A percentile compares a stretch with the other conserved stretches of the same genome.
These are phyloP conservation scores for Cataglyphis cursor DNA, from an alignment of 2,888 invertebrate species.

Conservation along the genomic window DNA sequence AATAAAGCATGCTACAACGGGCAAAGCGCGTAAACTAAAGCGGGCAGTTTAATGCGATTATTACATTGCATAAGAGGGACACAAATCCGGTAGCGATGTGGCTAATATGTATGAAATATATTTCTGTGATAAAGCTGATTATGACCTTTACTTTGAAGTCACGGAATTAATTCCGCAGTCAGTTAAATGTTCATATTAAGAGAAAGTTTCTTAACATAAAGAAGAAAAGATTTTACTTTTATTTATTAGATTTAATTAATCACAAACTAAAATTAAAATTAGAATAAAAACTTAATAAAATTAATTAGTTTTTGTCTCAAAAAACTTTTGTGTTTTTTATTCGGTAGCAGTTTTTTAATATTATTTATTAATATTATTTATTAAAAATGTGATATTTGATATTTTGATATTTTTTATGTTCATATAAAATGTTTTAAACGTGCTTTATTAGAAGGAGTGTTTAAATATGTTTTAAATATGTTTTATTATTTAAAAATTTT, in stretches of 20 bases:
- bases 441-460: neutral
- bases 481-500: neutral
- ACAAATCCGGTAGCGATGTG: neutral
- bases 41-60: slow-evolving; percentile 43
- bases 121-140: slow-evolving; percentile 10
- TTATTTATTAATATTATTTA: neutral
- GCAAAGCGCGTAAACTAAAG: slow-evolving; percentile 22
- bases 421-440: neutral
- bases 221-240: neutral
- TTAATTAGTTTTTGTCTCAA: neutral
- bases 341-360: neutral
- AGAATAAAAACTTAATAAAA: neutral
- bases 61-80: slow-evolving; percentile 1
- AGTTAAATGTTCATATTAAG: neutral
- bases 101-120: neutral
- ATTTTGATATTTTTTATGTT: neutral
- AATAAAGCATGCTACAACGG: neutral
- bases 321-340: neutral
- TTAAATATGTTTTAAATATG: neutral
- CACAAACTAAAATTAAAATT: neutral
- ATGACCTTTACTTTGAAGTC: neutral
- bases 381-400: neutral
- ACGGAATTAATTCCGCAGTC: neutral
- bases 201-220: neutral
- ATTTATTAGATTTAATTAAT: neutral